These are phyloP conservation scores for Tinea semifulvella DNA, from an alignment of 2,888 invertebrate species.

Conservation along the genomic window DNA sequence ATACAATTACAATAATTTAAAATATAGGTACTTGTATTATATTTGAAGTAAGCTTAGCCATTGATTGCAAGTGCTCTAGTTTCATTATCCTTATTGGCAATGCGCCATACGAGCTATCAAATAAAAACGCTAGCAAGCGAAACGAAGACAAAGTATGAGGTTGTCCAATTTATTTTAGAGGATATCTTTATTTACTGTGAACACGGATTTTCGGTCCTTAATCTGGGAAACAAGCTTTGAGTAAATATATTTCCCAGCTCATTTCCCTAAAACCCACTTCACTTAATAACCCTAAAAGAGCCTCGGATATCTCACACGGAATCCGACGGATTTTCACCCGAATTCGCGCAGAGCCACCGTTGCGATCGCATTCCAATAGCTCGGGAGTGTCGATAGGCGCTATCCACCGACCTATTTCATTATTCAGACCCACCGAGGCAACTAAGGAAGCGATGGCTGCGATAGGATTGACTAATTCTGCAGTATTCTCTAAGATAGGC, in stretches of 20 bases:
- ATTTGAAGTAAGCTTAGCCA: too few relatives aligned
- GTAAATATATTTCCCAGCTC: conserved; percentile 50
- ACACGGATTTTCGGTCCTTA: conserved; percentile 40
- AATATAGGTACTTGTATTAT: too few relatives aligned
- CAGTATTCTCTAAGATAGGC: conserved; percentile 41
- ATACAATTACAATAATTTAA: too few relatives aligned
- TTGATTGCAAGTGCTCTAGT: conserved; percentile 21
- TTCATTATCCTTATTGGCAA: conserved; percentile 51
- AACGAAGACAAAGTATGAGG: conserved; percentile 44
- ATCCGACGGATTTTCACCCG: conserved; percentile 52
- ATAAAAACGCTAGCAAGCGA: conserved; percentile 30
- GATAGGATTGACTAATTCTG: conserved; percentile 62
- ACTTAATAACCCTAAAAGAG: conserved; percentile 61
- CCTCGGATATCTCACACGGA: conserved; percentile 55
- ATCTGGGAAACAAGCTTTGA: conserved; percentile 25
- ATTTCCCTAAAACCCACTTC: conserved; percentile 62
- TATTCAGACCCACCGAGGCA: conserved; percentile 50
- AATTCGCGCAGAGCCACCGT: conserved; percentile 28
- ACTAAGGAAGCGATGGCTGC: conserved; percentile 37
- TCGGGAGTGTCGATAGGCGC: conserved; percentile 42
- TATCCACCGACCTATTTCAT: conserved; percentile 56
- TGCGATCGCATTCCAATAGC: too few relatives aligned
- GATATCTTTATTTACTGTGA: conserved; percentile 45
- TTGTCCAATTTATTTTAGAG: conserved; percentile 48
- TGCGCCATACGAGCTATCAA: conserved; percentile 34